Percentiles rank a stretch among this genome's conserved stretches.
phyloP scores from a whole-genome alignment of 2,888 invertebrate species.

The Protonemura montana region DNA sequence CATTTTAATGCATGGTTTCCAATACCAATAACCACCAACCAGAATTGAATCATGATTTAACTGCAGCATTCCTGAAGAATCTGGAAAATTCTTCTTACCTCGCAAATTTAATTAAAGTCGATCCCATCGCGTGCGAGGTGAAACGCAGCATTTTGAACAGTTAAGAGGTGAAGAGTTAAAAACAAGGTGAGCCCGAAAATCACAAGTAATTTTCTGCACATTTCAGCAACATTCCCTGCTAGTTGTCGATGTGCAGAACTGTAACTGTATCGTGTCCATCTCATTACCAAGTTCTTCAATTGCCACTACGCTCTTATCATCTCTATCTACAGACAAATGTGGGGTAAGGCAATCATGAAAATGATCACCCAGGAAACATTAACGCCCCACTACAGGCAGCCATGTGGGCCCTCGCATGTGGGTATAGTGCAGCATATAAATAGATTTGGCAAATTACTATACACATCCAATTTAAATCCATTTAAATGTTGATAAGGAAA shows the following conservation, averaged over 20 bases:
- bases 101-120: too few relatives aligned
- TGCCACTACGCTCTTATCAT: not conserved
- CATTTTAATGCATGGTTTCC: too few relatives aligned
- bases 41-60: too few relatives aligned
- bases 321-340: not conserved
- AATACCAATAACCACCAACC: too few relatives aligned
- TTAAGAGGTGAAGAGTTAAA: too few relatives aligned
- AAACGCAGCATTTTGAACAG: too few relatives aligned
- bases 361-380: not conserved
- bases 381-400: not conserved
- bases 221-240: not conserved
- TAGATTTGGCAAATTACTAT: constrained; percentile 3
- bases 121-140: too few relatives aligned
- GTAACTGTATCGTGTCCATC: not conserved
- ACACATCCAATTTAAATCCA: constrained; percentile 7
- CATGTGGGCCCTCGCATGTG: not conserved
- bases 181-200: not conserved
- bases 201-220: not conserved
- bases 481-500: constrained; percentile 3
- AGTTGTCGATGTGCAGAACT: not conserved
- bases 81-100: too few relatives aligned
- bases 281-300: not conserved
- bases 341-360: not conserved
- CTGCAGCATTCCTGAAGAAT: too few relatives aligned
- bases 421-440: not conserved